These are phyloP conservation scores for Myopa testacea DNA, from an alignment of 2,888 invertebrate genomes.

Conservation along the genomic window DNA sequence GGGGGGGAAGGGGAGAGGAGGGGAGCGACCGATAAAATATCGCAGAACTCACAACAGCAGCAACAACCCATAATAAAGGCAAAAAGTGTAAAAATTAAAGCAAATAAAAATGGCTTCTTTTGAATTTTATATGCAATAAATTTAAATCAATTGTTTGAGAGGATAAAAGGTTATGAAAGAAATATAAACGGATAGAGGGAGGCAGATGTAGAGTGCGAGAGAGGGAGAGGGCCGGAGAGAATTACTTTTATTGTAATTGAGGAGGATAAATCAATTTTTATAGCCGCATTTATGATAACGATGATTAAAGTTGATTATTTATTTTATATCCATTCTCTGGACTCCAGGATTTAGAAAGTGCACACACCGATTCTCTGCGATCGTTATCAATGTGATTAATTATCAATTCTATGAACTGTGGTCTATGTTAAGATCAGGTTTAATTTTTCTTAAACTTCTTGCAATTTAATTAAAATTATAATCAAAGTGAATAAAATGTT, in stretches of 20 bases:
- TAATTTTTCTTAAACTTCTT: too few relatives aligned
- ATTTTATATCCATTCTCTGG: background rate
- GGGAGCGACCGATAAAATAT: background rate
- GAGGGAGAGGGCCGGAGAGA: background rate
- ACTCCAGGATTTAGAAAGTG: too few relatives aligned
- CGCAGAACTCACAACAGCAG: too few relatives aligned
- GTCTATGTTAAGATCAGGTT: too few relatives aligned
- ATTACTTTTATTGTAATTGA: background rate
- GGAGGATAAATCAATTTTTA: slow-evolving; percentile 33
- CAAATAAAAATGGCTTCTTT: slow-evolving; percentile 36
- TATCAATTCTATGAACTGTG: too few relatives aligned
- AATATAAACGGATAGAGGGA: background rate
- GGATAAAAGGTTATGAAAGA: background rate
- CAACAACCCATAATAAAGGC: background rate
- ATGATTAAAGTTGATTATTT: background rate
- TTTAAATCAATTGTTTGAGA: slow-evolving; percentile 24
- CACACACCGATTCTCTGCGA: too few relatives aligned
- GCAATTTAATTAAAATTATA: too few relatives aligned
- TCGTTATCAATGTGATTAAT: too few relatives aligned
- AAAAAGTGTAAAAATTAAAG: slow-evolving; percentile 12
- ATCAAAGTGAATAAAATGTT: too few relatives aligned
- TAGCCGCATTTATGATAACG: background rate
- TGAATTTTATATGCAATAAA: slow-evolving; percentile 37
- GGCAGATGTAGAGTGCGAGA: too few relatives aligned
- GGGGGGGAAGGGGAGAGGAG: background rate